A percentile compares a stretch with the other conserved stretches of the same genome.
phyloP scores from a whole-genome alignment of 2,113 vertebrate species.

The Eolophus roseicapilla region DNA sequence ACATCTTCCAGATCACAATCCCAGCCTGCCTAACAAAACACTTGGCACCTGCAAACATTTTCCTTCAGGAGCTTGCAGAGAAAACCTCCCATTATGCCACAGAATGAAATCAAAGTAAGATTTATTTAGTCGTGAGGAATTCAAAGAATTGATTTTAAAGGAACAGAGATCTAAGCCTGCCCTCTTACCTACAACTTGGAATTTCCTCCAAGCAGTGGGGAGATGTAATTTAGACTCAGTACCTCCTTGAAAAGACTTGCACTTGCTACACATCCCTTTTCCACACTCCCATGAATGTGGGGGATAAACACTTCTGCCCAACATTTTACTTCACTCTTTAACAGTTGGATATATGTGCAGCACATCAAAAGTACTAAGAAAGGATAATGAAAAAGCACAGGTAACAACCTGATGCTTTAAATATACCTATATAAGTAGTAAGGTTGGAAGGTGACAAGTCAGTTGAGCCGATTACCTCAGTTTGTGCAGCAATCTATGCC shows the following conservation, averaged over 20 bases:
- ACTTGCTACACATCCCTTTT: not conserved
- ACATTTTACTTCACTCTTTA: not conserved
- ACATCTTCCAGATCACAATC: not conserved
- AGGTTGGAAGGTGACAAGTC: not conserved
- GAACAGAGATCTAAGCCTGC: not conserved
- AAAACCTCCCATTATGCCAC: not conserved
- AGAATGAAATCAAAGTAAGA: conserved; percentile 16
- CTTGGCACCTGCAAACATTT: conserved; percentile 13
- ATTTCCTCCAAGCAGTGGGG: not conserved
- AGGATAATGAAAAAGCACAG: not conserved
- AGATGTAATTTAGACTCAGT: not conserved
- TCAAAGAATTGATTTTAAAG: conserved; percentile 17
- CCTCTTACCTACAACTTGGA: not conserved
- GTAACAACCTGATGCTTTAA: not conserved
- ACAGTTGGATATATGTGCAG: not conserved
- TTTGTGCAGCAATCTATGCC: not conserved
- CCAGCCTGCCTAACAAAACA: not conserved
- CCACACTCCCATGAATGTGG: not conserved
- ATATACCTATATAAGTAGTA: not conserved
- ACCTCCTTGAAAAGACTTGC: not conserved
- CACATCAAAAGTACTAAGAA: not conserved
- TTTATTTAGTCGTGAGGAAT: conserved; percentile 6
- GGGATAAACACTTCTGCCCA: not conserved
- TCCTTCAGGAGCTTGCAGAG: not conserved
- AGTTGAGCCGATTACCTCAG: not conserved